These are phyloP conservation scores for Plectus sambesii DNA, from an alignment of 1,140 invertebrate genomes.

Conservation along the genomic window DNA sequence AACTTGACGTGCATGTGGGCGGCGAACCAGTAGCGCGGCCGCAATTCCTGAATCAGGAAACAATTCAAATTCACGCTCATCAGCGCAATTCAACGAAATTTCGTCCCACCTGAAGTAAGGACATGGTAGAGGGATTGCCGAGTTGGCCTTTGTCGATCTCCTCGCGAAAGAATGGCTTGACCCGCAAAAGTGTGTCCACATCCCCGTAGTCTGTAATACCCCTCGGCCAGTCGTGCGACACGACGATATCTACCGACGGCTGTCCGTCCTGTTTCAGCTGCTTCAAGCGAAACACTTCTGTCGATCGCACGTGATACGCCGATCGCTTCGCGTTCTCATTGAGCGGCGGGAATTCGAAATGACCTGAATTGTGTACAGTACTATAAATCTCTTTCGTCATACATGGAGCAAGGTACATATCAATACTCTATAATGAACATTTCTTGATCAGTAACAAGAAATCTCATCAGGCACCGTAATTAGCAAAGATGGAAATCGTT, in stretches of 20 bases:
- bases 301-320: conserved; percentile 81
- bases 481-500: neutral
- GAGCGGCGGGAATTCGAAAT: conserved; percentile 76
- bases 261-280: conserved; percentile 54
- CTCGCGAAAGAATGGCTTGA: conserved; percentile 72
- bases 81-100: neutral
- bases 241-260: conserved; percentile 67
- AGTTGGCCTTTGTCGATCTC: conserved; percentile 69
- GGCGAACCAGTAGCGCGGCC: conserved; percentile 87
- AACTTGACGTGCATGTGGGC: conserved; percentile 95
- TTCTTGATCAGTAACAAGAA: too few relatives aligned
- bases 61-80: neutral
- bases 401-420: too few relatives aligned
- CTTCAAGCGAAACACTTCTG: conserved; percentile 73
- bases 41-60: conserved; percentile 58
- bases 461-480: too few relatives aligned
- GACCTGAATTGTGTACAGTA: conserved; percentile 52
- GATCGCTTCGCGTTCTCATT: conserved; percentile 62
- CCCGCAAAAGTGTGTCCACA: conserved; percentile 59
- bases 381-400: conserved; percentile 45
- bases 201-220: conserved; percentile 78
- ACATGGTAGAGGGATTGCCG: conserved; percentile 69
- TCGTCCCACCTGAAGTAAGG: conserved; percentile 63
- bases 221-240: conserved; percentile 93
- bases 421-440: too few relatives aligned